Evolutionary conservation across 2,113 vertebrate species (phyloP), one percentile per base, ranked within the genome.

Genomic region (Rhinopomastus cyanomelas): DNA sequence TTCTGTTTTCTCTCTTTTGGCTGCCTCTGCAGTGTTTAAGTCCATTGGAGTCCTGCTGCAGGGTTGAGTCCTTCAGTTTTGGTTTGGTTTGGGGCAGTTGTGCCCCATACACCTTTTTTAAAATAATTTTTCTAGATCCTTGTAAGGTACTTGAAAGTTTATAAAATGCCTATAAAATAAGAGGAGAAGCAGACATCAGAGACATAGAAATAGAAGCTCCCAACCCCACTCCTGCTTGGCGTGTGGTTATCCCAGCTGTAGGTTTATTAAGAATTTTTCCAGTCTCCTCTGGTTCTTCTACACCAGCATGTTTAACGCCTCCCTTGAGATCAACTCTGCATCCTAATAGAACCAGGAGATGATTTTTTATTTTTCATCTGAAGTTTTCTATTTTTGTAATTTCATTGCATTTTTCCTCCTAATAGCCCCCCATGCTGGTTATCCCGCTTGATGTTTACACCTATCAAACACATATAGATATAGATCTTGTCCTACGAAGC

Each of bases 381-480:
- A 81, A 89, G 14, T 74, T 77, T 64, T 29, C 39, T 53, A 60
- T 64, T 85, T 73, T 23, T 16, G 66, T 79, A 34, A 73, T 79
- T 91, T 62, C 37, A 62, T 86, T 81, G 61, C 34, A 7, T 84
- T 90, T 94, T 68, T 60, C 59, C 55, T 81, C 42, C 66, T 87
- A 62, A 91, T 59, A 68, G 51, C 73, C 51, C 52, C 56, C 75
- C 78, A 18, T 69, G 71, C 78, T 94, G 85, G 0, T 75, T 90
- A 85, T 93, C 11, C 71, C 74, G 82, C 93, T 87, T 80, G 79
- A 65, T 93, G 81, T 76, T 92, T 94, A 49, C 88, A 85, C 67
- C 77, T 90, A 79, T 93, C 86, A 52, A 88, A 69, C 86, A 49
- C 74, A 8, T 8, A 8, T 1, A n/a, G 69, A 44, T 68, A 8